Base-by-base conservation (phyloP, 1,140 invertebrate species). In the Cardiocondyla obscurior region DNA sequence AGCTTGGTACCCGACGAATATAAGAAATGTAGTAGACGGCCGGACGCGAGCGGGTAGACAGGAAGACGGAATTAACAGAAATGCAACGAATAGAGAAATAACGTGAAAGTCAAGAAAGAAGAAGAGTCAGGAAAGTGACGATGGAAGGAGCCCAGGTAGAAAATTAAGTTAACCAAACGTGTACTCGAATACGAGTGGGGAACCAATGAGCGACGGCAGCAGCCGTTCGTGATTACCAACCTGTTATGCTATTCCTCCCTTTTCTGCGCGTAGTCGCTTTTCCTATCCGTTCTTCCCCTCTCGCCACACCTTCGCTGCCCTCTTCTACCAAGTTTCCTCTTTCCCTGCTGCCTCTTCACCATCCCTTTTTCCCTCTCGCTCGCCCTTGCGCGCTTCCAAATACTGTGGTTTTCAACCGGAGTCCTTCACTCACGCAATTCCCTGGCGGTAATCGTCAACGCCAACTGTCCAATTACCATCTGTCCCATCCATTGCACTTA, bases 101-200 rank as follows among this genome's bases (percentile, higher is more conserved):
- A 12, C 33, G 53, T 10, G 57, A 39, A n/a, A 12, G 44, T 4
- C 10, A 25, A 39, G 55, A 30, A 49, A 46, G 22, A n/a, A 64
- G 60, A 58, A 72, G 65, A n/a, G 39, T 0, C 3, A 55, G 46
- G 28, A 55, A 16, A 69, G 39, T 30, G 14, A 25, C 19, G 25
- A 42, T 65, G 70, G 86, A 79, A 74, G 73, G 73, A 86, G 83
- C 36, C 49, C 51, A 69, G 85, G 88, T 89, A 84, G 84, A 89
- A n/a, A 89, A 89, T 89, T 86, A 89, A 88, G 72, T 88, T 81
- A 89, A 89, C 84, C 84, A 85, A 84, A 85, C 74, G 33, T 83
- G 57, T 33, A 81, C 77, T 88, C 74, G 79, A 88, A 69, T 70
- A 76, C 58, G 67, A 58, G 84, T 89, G 85, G 87, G 87, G 86